Evolutionary conservation across 2,797 vertebrate species (phyloP), one percentile per base, ranked within the genome.

Genomic region (Cacajao melanocephalus): DNA sequence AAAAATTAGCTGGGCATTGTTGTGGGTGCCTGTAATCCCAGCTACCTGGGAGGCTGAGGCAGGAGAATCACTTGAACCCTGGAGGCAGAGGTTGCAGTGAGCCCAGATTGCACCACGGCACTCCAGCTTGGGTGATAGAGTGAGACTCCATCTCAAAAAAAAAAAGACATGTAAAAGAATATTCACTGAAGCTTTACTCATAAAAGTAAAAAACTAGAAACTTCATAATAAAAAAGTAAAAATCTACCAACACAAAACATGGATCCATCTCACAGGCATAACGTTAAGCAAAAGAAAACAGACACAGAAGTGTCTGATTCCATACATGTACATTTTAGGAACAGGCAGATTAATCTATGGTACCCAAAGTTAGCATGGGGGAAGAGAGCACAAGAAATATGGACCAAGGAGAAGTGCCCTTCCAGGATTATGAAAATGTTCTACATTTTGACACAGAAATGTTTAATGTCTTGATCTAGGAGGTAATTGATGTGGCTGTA

Each of bases 181-280:
- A 93, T 70, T 76, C 76, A 78, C 4, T 83, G 39, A 22, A 22
- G 33, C 4, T 72, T 84, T 90, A 79, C 55, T 94, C 24, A 33
- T 30, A 55, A 94, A 2, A 64, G 14, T 41, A 57, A 82, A 92
- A 88, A 76, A 67, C 46, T 39, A 92, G 55, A 82, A 64, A 88
- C 26, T 64, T 91, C 50, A 80, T 61, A 86, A 41, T 41, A 41
- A 82, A 58, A 73, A 91, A 57, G 36, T 24, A 64, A 82, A 88
- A 83, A 57, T 46, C 41, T 78, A 78, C 12, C 41, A 64, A 48
- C n/a, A 70, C 19, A 83, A 87, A 39, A 75, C n/a, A 88, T 55
- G 6, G 3, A n/a, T 67, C 30, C 67, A 87, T n/a, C 11, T 93
- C 81, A 90, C 8, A 82, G 50, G 57, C 26, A 46, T 46, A 88